A percentile compares a stretch with the other conserved stretches of the same genome.
These are phyloP conservation scores for Caradrina clavipalpis DNA, from an alignment of 2,888 invertebrate genomes.

Conservation along the genomic window DNA sequence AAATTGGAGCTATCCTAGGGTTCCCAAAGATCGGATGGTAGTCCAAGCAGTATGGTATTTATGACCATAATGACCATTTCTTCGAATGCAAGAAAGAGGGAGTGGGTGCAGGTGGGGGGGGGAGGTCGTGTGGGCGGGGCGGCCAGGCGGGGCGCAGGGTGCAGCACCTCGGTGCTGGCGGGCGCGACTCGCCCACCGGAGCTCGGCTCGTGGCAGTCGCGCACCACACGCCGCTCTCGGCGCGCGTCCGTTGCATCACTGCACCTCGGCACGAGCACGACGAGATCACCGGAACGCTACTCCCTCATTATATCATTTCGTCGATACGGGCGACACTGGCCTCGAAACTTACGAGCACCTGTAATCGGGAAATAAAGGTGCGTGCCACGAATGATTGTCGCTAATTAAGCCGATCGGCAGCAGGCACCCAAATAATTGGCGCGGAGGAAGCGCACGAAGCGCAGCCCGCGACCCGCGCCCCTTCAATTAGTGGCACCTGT, in stretches of 20 bases:
- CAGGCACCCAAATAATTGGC: constrained; percentile 88
- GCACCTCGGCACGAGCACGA: constrained; percentile 57
- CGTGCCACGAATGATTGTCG: constrained; percentile 74
- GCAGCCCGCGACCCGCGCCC: constrained; percentile 81
- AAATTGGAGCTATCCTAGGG: not conserved
- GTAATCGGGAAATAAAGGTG: constrained; percentile 80
- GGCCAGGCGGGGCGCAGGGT: constrained; percentile 87
- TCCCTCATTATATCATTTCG: constrained; percentile 43
- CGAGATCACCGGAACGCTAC: constrained; percentile 43
- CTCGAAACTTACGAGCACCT: constrained; percentile 68
- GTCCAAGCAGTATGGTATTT: constrained; percentile 4
- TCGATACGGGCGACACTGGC: constrained; percentile 51
- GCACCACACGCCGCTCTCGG: constrained; percentile 78
- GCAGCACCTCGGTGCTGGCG: constrained; percentile 78
- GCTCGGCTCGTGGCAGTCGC: constrained; percentile 82
- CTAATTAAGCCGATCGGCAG: constrained; percentile 80
- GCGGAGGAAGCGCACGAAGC: constrained; percentile 84
- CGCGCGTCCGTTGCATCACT: constrained; percentile 78
- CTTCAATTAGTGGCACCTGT: constrained; percentile 88
- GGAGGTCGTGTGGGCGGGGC: constrained; percentile 81
- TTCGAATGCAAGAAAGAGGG: constrained; percentile 62
- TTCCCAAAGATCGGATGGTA: not conserved
- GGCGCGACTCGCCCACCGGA: constrained; percentile 82
- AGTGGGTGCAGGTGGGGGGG: constrained; percentile 79
- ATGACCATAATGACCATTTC: constrained; percentile 24